A percentile compares a stretch with the other conserved stretches of the same genome.
phyloP scores from a whole-genome alignment of 2,888 invertebrate genomes.

The Eulithis prunata region DNA sequence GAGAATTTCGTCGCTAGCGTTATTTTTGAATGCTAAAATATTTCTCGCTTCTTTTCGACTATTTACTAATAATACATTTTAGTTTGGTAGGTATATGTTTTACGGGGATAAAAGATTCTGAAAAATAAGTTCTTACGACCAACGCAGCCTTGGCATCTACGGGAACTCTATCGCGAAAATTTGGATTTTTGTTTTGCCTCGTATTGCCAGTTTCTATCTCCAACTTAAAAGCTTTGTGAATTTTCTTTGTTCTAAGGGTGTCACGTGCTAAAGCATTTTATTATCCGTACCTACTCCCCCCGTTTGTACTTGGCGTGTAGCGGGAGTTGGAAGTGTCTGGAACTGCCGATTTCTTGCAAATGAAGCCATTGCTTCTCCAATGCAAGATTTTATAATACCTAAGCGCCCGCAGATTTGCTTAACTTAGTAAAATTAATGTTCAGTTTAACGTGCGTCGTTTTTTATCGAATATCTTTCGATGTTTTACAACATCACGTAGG shows the following conservation, averaged over 20 bases:
- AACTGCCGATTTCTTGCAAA: slow-evolving; percentile 62
- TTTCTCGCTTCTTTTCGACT: slow-evolving; percentile 8
- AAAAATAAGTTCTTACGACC: neutral
- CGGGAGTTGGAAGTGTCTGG: slow-evolving; percentile 45
- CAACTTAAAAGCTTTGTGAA: slow-evolving; percentile 56
- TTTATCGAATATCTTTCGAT: slow-evolving; percentile 18
- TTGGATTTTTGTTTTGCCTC: slow-evolving; percentile 11
- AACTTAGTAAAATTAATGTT: slow-evolving; percentile 28
- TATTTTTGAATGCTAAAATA: slow-evolving; percentile 43
- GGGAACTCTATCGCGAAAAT: neutral
- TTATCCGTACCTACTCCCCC: slow-evolving; percentile 54
- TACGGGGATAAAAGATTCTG: neutral
- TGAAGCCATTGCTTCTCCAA: slow-evolving; percentile 54
- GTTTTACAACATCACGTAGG: slow-evolving; percentile 26
- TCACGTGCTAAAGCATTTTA: slow-evolving; percentile 78
- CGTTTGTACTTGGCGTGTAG: slow-evolving; percentile 32
- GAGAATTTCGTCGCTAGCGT: slow-evolving; percentile 38
- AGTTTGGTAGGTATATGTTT: neutral
- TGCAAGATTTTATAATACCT: slow-evolving; percentile 42
- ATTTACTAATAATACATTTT: neutral
- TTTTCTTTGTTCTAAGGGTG: slow-evolving; percentile 67
- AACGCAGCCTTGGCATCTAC: too few relatives aligned
- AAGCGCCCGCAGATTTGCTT: slow-evolving; percentile 35
- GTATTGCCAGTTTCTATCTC: slow-evolving; percentile 41
- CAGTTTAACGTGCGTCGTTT: slow-evolving; percentile 9